These are phyloP conservation scores for Dendrolimus pini DNA, from an alignment of 2,888 invertebrate genomes.

Conservation along the genomic window DNA sequence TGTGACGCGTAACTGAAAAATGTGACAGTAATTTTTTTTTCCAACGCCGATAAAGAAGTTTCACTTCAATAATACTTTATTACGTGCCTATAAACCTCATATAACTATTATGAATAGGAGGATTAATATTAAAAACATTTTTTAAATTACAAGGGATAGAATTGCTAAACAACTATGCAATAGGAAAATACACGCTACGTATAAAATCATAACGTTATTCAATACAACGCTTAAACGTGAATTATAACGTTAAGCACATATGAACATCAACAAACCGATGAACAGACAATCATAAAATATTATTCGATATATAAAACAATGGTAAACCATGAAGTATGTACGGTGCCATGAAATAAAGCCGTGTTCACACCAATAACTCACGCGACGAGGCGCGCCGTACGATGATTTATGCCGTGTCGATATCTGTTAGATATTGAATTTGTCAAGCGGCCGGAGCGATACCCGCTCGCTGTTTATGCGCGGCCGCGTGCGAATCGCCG, in stretches of 20 bases:
- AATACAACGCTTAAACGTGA: neutral
- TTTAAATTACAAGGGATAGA: too few relatives aligned
- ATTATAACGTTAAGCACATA: neutral
- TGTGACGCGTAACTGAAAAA: too few relatives aligned
- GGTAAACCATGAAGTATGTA: neutral
- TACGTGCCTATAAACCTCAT: too few relatives aligned
- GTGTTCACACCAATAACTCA: constrained; percentile 24
- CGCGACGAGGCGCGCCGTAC: constrained; percentile 2
- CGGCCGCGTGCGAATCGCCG: constrained; percentile 24
- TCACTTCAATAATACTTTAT: too few relatives aligned
- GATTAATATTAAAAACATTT: too few relatives aligned
- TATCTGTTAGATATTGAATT: constrained; percentile 68
- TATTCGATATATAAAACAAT: neutral
- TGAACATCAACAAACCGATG: neutral
- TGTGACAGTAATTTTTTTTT: too few relatives aligned
- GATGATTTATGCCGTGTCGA: constrained; percentile 63
- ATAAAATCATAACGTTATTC: too few relatives aligned
- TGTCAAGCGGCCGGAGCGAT: constrained; percentile 48
- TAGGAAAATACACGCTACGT: too few relatives aligned
- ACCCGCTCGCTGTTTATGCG: constrained; percentile 61
- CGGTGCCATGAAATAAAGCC: constrained; percentile 19
- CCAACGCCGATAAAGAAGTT: too few relatives aligned
- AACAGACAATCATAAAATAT: neutral
- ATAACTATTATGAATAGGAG: too few relatives aligned
- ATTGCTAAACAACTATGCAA: too few relatives aligned